phyloP scores from a whole-genome alignment of 2,797 vertebrate genomes.

The Eleutherodactylus coqui region DNA sequence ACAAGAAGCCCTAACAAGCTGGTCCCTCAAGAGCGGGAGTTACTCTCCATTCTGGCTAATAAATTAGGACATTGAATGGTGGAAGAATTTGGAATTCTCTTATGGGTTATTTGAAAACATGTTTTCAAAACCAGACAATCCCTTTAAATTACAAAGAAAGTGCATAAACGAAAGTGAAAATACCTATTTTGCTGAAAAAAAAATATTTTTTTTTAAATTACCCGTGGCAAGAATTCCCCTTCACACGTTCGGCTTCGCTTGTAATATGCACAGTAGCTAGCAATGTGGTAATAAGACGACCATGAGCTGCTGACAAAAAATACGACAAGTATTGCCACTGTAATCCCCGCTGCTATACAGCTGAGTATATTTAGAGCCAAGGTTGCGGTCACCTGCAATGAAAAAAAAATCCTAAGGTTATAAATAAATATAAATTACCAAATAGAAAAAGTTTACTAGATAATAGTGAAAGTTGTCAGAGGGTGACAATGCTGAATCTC shows the following conservation, averaged over 20 bases:
- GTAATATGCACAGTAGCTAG: neutral
- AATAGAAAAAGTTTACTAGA: neutral
- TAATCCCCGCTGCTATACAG: neutral
- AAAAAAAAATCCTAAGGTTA: neutral
- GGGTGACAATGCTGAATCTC: too few relatives aligned
- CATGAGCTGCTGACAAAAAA: neutral
- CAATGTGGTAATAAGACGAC: too few relatives aligned
- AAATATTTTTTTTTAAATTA: too few relatives aligned
- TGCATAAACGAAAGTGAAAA: neutral
- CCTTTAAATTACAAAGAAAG: neutral
- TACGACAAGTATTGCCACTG: neutral
- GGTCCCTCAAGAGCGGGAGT: too few relatives aligned
- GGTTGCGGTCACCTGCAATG: slow-evolving; percentile 22
- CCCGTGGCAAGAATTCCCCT: neutral
- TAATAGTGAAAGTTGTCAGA: neutral
- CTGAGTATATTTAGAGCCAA: slow-evolving; percentile 36
- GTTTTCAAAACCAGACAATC: too few relatives aligned
- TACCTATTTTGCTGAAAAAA: too few relatives aligned
- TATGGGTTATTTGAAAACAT: too few relatives aligned
- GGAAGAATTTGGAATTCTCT: too few relatives aligned
- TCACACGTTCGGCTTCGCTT: neutral
- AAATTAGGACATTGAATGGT: too few relatives aligned
- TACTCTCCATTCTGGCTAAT: too few relatives aligned
- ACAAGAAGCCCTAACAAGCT: too few relatives aligned
- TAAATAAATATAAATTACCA: neutral